Base-by-base conservation (phyloP, 2,113 vertebrate genomes). In the Podilymbus podiceps region DNA sequence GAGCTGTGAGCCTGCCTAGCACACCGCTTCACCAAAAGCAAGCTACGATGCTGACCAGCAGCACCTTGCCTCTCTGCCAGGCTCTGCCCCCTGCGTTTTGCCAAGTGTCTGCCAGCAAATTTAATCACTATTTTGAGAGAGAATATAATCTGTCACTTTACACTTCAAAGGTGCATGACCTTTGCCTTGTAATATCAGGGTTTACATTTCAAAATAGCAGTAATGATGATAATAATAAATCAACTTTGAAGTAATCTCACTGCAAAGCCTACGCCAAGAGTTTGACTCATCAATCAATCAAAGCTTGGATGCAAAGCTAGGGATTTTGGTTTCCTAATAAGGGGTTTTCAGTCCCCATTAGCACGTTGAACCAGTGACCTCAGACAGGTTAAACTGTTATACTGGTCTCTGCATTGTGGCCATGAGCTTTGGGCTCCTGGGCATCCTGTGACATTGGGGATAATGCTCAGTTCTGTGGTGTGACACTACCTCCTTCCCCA, bases 241-340 rank as follows among this genome's bases (percentile, higher is more conserved):
- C 76, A 81, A 42, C n/a, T 87, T 84, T 66, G 66, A 95, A 95
- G 89, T 76, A 89, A 91, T 95, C 67, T 91, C 73, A 69, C 81
- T 81, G 73, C 77, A 88, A 95, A 87, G 72, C 91, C 95, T 79
- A 90, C 85, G 42, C 92, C 80, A 66, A 55, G 92, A 76, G 86
- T 79, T 95, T 97, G 95, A 96, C 84, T 97, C 95, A 97, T 91
- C 89, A 84, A 24, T 94, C 95, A 93, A 8, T 97, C 94, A 96
- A 68, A 93, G 72, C 74, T 69, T 66, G 63, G 60, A 89, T 95
- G 90, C 83, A 96, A 89, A 92, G 88, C 12, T 56, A 89, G 68
- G 50, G 27, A 71, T 77, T 73, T 60, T 71, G 15, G 30, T 90
- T 97, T 93, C 56, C 56, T 84, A 92, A 78, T 77, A 86, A 47